A percentile compares a stretch with the other conserved stretches of the same genome.
phyloP scores from a whole-genome alignment of 2,797 vertebrate genomes.

The Ataeniobius toweri region DNA sequence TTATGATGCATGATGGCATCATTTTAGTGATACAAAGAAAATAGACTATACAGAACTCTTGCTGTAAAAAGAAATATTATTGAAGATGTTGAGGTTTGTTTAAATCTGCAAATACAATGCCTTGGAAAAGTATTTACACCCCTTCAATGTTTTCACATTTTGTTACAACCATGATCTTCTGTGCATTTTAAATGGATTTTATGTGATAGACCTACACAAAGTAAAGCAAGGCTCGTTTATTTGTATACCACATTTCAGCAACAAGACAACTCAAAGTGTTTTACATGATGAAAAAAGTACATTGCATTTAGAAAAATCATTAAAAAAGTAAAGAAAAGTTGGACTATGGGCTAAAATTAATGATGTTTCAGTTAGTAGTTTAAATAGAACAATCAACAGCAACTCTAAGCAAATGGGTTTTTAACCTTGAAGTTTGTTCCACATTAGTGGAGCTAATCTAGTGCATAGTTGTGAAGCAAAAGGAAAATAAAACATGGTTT shows the following conservation, averaged over 20 bases:
- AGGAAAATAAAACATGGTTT: background rate
- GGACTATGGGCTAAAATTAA: too few relatives aligned
- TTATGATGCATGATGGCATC: background rate
- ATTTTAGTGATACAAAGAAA: background rate
- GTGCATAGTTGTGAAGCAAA: too few relatives aligned
- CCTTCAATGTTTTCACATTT: background rate
- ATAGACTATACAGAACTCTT: background rate
- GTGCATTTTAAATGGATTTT: background rate
- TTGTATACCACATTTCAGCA: too few relatives aligned
- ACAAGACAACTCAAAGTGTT: too few relatives aligned
- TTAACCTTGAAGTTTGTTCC: too few relatives aligned
- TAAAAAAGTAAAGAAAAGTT: too few relatives aligned
- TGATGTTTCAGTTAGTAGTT: too few relatives aligned
- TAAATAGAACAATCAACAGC: too few relatives aligned
- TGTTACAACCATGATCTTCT: background rate
- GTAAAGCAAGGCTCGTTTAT: background rate
- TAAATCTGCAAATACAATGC: background rate
- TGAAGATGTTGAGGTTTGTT: background rate
- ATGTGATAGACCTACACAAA: background rate
- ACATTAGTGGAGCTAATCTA: too few relatives aligned
- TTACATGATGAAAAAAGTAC: too few relatives aligned
- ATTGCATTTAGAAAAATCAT: too few relatives aligned
- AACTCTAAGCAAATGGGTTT: too few relatives aligned
- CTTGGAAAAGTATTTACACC: background rate
- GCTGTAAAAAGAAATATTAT: conserved; percentile 1